Evolutionary conservation across 2,797 vertebrate genomes (phyloP).

Genomic region (Alfaro cultratus): DNA sequence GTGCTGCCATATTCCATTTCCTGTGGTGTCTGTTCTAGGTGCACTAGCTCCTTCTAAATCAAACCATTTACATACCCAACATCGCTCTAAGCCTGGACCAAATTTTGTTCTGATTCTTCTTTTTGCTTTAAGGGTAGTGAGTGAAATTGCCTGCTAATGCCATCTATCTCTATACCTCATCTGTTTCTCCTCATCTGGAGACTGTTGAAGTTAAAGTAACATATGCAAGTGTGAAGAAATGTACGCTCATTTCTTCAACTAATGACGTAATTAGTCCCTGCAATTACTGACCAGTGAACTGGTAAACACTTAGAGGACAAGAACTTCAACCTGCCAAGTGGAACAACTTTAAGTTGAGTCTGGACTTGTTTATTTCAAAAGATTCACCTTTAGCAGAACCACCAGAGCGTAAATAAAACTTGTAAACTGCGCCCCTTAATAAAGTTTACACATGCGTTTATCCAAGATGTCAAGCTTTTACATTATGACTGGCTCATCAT

Average conservation of each 20-base stretch:
- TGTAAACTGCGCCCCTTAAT: neutral
- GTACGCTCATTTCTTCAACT: neutral
- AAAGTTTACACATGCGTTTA: neutral
- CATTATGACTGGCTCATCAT: too few relatives aligned
- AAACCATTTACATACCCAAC: neutral
- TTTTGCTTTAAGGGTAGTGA: neutral
- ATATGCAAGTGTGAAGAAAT: neutral
- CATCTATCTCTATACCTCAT: neutral
- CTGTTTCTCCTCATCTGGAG: neutral
- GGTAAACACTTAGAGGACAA: conserved; percentile 15
- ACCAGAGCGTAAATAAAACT: neutral
- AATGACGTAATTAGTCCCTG: neutral
- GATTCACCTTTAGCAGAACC: neutral
- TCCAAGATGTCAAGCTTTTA: too few relatives aligned
- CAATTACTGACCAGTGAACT: conserved; percentile 17
- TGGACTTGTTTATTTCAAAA: neutral
- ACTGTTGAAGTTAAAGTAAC: neutral
- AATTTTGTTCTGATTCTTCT: neutral
- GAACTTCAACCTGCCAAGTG: conserved; percentile 29
- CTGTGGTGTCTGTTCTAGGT: neutral
- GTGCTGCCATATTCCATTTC: neutral
- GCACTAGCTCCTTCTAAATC: neutral
- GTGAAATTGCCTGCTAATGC: neutral
- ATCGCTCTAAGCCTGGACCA: neutral
- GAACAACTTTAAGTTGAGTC: conserved; percentile 18